phyloP scores from a whole-genome alignment of 2,113 vertebrate species.

The Numida meleagris region DNA sequence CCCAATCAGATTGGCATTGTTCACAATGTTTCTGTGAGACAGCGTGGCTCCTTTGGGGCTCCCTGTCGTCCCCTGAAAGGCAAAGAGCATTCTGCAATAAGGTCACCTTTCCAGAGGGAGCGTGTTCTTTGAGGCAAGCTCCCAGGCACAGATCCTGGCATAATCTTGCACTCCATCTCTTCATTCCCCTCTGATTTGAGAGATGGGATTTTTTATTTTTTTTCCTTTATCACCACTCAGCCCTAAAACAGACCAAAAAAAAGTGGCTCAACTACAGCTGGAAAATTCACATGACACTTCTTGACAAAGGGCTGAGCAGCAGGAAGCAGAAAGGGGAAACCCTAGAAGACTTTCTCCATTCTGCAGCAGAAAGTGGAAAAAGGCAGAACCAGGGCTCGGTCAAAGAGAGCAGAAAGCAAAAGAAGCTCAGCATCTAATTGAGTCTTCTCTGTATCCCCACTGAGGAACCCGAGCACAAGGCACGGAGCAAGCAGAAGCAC shows the following conservation, averaged over 20 bases:
- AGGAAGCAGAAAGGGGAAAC: neutral
- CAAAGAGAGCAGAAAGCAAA: neutral
- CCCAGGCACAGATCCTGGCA: neutral
- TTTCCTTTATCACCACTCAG: neutral
- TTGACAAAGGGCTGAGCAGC: neutral
- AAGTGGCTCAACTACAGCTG: neutral
- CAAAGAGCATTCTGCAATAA: neutral
- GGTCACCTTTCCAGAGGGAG: accelerated
- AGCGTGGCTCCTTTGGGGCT: slow-evolving; percentile 91
- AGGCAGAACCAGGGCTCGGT: neutral
- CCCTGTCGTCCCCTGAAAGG: slow-evolving; percentile 91
- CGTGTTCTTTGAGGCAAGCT: neutral
- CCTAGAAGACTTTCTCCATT: neutral
- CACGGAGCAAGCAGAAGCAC: neutral
- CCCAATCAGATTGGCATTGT: slow-evolving; percentile 85
- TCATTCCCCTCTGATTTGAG: neutral
- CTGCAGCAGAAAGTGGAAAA: neutral
- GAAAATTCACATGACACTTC: neutral
- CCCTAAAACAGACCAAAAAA: neutral
- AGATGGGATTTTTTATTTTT: neutral
- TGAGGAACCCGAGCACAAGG: neutral
- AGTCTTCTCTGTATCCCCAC: accelerated
- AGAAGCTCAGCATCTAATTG: neutral
- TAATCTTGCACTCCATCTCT: neutral
- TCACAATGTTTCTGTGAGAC: slow-evolving; percentile 92